Evolutionary conservation across 2,888 invertebrate genomes (phyloP).

Genomic region (Machimus rusticus): DNA sequence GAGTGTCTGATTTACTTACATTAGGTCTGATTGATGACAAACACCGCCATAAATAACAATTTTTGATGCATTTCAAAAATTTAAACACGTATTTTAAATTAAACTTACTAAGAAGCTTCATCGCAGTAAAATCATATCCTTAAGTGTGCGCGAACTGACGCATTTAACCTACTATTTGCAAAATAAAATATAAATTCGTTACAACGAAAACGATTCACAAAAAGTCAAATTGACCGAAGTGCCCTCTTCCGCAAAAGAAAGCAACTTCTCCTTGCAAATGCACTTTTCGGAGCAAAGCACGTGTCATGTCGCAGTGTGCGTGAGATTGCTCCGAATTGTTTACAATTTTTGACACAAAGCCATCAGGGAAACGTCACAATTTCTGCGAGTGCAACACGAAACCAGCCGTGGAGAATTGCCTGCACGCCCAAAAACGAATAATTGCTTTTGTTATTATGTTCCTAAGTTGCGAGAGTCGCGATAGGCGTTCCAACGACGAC

Average conservation of each 20-base stretch:
- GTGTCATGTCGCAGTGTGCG: neutral
- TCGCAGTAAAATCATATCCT: no score
- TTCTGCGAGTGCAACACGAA: neutral
- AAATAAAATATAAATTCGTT: no score
- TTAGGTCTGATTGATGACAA: no score
- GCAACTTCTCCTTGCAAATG: neutral
- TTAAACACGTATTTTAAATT: no score
- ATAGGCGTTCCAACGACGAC: neutral
- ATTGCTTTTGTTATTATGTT: slow-evolving; percentile 6
- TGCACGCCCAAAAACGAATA: neutral
- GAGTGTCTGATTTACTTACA: no score
- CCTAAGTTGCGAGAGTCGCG: neutral
- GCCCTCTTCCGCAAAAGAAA: neutral
- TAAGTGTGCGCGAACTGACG: no score
- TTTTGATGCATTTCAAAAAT: no score
- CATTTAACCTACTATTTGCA: no score
- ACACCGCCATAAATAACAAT: no score
- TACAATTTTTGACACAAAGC: slow-evolving; percentile 1
- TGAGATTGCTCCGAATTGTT: neutral
- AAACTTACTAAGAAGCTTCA: no score
- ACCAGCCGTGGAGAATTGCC: neutral
- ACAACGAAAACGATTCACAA: neutral
- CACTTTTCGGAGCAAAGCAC: neutral
- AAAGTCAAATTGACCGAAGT: neutral
- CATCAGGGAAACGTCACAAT: neutral